These are phyloP conservation scores for Scolanthus callimorphus DNA, from an alignment of 92 coral and sea anemone species.

Conservation along the genomic window DNA sequence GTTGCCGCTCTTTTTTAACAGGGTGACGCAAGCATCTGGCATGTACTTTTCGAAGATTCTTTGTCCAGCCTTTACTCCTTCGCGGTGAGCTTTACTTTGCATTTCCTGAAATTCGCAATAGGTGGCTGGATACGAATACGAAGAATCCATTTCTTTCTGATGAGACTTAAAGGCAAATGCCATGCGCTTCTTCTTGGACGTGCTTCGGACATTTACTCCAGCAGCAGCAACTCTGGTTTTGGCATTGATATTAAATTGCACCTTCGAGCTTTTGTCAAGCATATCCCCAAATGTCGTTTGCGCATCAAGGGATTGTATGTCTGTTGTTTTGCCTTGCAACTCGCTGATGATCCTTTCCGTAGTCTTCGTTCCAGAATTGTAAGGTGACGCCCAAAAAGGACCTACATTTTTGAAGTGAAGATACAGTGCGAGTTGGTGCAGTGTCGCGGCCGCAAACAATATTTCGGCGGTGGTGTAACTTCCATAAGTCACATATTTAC, in stretches of 20 bases:
- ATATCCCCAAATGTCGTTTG: conserved; percentile 34
- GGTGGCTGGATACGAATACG: conserved; percentile 15
- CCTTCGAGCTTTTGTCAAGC: too few relatives aligned
- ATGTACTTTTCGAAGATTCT: conserved; percentile 37
- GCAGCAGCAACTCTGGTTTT: conserved; percentile 29
- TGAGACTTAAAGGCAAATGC: conserved; percentile 18
- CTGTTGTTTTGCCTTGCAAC: conserved; percentile 29
- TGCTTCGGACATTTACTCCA: conserved; percentile 29
- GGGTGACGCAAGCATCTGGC: conserved; percentile 27
- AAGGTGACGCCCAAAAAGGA: conserved; percentile 34
- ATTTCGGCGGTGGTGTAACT: not conserved
- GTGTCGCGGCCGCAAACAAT: conserved; percentile 37
- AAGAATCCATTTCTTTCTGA: not conserved
- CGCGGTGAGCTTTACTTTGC: conserved; percentile 31
- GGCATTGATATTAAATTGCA: conserved; percentile 49
- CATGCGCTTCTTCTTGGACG: conserved; percentile 29
- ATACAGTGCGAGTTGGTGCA: conserved; percentile 60
- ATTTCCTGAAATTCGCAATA: conserved; percentile 21
- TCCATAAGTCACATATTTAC: not conserved
- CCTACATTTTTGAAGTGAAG: conserved; percentile 29
- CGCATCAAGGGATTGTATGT: conserved; percentile 20
- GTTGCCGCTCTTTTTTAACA: conserved; percentile 8
- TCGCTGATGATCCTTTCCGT: conserved; percentile 40
- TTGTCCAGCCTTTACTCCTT: conserved; percentile 40
- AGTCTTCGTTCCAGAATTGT: conserved; percentile 41